A percentile compares a stretch with the other conserved stretches of the same genome.
Evolutionary conservation across 2,888 invertebrate genomes (phyloP).

Genomic region (Drosophila neoperkinsi): DNA sequence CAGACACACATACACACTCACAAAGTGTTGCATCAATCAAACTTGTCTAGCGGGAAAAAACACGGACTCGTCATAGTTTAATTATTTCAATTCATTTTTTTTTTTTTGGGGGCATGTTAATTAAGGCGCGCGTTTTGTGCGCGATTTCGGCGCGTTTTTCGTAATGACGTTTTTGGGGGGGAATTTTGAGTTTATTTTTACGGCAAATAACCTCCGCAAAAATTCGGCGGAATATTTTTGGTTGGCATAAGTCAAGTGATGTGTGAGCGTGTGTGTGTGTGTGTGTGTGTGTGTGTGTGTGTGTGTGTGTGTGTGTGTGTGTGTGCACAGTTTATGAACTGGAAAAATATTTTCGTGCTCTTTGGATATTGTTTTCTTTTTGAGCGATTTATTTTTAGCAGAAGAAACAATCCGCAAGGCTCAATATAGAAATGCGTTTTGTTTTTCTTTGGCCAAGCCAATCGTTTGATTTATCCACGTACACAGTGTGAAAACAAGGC

Average conservation of each 20-base stretch:
- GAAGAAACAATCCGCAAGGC: slow-evolving; percentile 35
- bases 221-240: slow-evolving; percentile 53
- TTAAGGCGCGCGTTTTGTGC: slow-evolving; percentile 47
- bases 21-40: slow-evolving; percentile 17
- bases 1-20: not conserved
- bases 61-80: slow-evolving; percentile 47
- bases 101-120: slow-evolving; percentile 13
- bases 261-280: slow-evolving; percentile 4
- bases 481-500: slow-evolving; percentile 20
- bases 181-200: slow-evolving; percentile 44
- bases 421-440: slow-evolving; percentile 58
- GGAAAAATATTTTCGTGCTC: slow-evolving; percentile 50
- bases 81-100: slow-evolving; percentile 19
- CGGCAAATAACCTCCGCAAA: slow-evolving; percentile 41
- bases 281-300: slow-evolving; percentile 26
- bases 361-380: slow-evolving; percentile 35
- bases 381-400: slow-evolving; percentile 56
- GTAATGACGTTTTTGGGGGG: slow-evolving; percentile 54
- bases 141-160: slow-evolving; percentile 26
- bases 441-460: slow-evolving; percentile 15
- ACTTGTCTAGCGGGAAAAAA: slow-evolving; percentile 48
- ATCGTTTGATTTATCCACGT: slow-evolving; percentile 32
- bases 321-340: slow-evolving; percentile 51
- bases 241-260: slow-evolving; percentile 24
- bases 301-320: slow-evolving; percentile 14